Base-by-base conservation (phyloP, 2,888 invertebrate species). In the Cataglyphis livida region DNA sequence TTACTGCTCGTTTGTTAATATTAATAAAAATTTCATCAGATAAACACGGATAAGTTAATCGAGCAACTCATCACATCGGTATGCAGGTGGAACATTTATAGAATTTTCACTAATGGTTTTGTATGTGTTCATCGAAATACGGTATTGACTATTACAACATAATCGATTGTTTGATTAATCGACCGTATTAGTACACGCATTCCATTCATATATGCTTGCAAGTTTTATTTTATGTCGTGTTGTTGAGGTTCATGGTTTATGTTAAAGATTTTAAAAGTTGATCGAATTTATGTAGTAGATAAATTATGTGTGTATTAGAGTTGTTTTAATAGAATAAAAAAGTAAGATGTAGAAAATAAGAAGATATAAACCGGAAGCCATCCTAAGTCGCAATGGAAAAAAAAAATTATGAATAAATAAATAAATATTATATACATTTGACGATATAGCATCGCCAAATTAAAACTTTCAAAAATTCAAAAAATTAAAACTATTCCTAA, bases 101-200 rank as follows among this genome's bases (percentile, higher is more conserved):
- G 75, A 76, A 76, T 65, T 76, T 76, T 76, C 28, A 57, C 5
- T 54, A 76, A 76, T 57, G n/a, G 28, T 57, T 66, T 28, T 32
- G 54, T 41, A 38, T 76, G 66, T 10, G 28, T 28, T 38, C 32
- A 66, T 65, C 12, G 38, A 64, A 65, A 65, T 25, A 65, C 15
- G 28, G 5, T 57, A 54, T 65, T 54, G 38, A 28, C 28, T 28
- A 28, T n/a, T 28, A 32, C 32, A 57, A 10, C 54, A 3, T 65
- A 10, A 64, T 76, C 41, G 41, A 76, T 57, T 66, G 76, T 66
- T 66, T 66, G 28, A 66, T 41, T 65, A 76, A 76, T 76, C 41
- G 65, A 38, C 28, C 25, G 28, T n/a, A 38, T 51, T 64, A 32
- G 7, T 41, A 21, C 9, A 57, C 21, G 10, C 41, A 5, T 12